Evolutionary conservation across 2,797 vertebrate species (phyloP).

Genomic region (Gymnothorax javanicus): DNA sequence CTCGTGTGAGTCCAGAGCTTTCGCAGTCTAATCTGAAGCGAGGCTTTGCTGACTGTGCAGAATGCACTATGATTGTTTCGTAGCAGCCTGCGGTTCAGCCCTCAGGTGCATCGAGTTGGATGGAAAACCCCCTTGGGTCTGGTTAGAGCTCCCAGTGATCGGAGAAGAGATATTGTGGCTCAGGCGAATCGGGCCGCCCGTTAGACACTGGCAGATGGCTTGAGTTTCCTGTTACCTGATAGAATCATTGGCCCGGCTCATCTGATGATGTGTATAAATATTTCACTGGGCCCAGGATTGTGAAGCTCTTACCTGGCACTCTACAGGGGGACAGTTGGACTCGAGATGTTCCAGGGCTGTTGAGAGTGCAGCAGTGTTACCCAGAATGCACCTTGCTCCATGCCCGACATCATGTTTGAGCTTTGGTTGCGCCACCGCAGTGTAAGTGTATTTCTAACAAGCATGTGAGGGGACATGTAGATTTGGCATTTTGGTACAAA

Average conservation of each 20-base stretch:
- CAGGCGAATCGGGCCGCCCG: neutral
- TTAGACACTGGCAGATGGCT: conserved; percentile 16
- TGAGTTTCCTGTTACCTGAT: conserved; percentile 31
- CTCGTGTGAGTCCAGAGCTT: neutral
- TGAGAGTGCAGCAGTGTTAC: neutral
- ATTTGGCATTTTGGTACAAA: neutral
- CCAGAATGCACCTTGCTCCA: neutral
- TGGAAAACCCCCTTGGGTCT: neutral
- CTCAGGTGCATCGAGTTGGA: neutral
- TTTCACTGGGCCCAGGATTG: conserved; percentile 27
- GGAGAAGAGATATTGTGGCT: neutral
- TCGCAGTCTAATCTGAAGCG: neutral
- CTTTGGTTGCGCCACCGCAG: too few species aligned
- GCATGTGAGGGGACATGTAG: neutral
- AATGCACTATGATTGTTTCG: neutral
- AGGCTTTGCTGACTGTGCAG: neutral
- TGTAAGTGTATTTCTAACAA: neutral
- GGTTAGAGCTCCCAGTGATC: neutral
- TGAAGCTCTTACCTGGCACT: conserved; percentile 3
- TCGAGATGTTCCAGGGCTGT: neutral
- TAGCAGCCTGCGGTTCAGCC: neutral
- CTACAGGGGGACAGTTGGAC: neutral
- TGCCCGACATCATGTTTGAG: neutral
- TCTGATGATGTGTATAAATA: conserved; percentile 33
- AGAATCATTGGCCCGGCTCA: neutral